These are phyloP conservation scores for Biston betularia DNA, from an alignment of 2,888 invertebrate species.

Conservation along the genomic window DNA sequence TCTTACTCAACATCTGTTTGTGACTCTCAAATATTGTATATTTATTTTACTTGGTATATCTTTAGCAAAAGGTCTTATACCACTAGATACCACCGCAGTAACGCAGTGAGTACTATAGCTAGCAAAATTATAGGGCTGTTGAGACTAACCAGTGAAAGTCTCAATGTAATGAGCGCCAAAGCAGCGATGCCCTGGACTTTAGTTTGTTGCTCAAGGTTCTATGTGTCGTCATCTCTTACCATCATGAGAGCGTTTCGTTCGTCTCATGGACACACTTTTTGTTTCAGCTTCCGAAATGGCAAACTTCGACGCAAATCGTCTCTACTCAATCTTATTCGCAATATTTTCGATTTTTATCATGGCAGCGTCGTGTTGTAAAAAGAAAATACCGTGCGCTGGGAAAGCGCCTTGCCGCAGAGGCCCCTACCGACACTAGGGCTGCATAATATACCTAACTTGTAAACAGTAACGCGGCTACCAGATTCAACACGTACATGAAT, in stretches of 20 bases:
- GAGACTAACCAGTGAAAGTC: no score
- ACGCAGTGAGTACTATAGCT: no score
- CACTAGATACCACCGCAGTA: no score
- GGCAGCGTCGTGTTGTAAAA: conserved; percentile 57
- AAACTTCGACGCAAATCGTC: conserved; percentile 50
- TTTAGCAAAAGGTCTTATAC: no score
- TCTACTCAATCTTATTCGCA: conserved; percentile 58
- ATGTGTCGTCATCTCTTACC: background rate
- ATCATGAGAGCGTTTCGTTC: no score
- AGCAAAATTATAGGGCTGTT: no score
- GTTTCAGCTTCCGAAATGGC: conserved; percentile 56
- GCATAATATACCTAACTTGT: background rate
- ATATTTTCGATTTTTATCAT: conserved; percentile 60
- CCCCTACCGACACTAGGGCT: conserved; percentile 56
- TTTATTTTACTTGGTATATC: no score
- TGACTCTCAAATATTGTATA: no score
- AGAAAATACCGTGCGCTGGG: conserved; percentile 61
- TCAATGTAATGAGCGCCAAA: no score
- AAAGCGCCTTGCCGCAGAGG: conserved; percentile 71
- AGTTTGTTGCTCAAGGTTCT: no score
- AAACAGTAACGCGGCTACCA: background rate
- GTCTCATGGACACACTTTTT: conserved; percentile 17
- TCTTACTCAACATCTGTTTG: no score
- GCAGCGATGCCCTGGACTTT: no score
- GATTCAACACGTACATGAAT: background rate